Percentiles rank a stretch among this genome's conserved stretches.
Evolutionary conservation across 2,113 vertebrate genomes (phyloP).

Genomic region (Anhinga rufa): DNA sequence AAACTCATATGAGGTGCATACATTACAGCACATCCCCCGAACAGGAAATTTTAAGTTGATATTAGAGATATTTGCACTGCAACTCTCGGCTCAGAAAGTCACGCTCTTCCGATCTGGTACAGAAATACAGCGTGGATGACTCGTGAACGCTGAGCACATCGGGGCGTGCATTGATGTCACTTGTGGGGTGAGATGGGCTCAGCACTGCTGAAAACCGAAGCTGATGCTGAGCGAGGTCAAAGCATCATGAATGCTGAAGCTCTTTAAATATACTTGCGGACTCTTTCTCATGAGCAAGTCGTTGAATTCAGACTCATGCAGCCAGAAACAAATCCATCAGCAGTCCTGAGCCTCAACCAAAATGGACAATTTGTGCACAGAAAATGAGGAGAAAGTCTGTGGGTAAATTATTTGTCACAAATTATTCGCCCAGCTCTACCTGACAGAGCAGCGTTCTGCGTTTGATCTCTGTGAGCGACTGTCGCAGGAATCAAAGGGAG

Average conservation of each 20-base stretch:
- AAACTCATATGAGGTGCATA: not conserved
- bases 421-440: constrained; percentile 56
- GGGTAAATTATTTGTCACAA: constrained; percentile 63
- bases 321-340: constrained; percentile 12
- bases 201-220: not conserved
- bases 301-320: not conserved
- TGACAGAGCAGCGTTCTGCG: constrained; percentile 48
- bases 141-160: not conserved
- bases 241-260: not conserved
- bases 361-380: not conserved
- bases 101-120: not conserved
- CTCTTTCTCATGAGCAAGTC: not conserved
- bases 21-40: not conserved
- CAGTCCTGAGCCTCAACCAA: not conserved
- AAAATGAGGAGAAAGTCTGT: constrained; percentile 38
- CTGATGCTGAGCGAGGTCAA: not conserved
- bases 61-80: not conserved
- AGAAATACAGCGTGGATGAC: not conserved
- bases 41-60: not conserved
- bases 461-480: constrained; percentile 61
- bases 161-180: not conserved
- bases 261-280: not conserved
- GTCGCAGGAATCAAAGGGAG: constrained; percentile 59
- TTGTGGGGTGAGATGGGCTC: not conserved
- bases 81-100: not conserved